phyloP scores from a whole-genome alignment of 2,888 invertebrate species.

The Ditula angustiorana region DNA sequence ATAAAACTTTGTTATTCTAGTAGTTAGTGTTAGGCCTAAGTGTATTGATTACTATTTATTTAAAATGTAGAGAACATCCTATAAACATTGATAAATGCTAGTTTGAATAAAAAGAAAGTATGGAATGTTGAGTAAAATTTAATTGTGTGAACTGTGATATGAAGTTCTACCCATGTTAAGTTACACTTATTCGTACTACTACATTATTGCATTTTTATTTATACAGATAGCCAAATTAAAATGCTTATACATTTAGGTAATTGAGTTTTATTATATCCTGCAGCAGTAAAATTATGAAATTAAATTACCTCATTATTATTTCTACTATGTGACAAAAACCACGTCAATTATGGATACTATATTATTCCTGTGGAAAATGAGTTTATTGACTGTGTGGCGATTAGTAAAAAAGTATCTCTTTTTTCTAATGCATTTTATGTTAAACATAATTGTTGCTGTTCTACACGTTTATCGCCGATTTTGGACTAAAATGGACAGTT shows the following conservation, averaged over 20 bases:
- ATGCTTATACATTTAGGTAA: conserved; percentile 9
- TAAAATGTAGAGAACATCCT: not conserved
- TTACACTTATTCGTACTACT: not conserved
- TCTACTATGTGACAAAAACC: too few relatives aligned
- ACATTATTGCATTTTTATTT: conserved; percentile 10
- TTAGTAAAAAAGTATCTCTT: conserved; percentile 70
- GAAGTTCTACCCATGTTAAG: not conserved
- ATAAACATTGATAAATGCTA: not conserved
- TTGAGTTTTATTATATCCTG: not conserved
- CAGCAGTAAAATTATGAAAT: not conserved
- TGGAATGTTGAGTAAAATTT: not conserved
- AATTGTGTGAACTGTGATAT: conserved; percentile 4
- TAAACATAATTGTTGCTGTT: conserved; percentile 78
- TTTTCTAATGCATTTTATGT: conserved; percentile 70
- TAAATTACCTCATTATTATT: not conserved
- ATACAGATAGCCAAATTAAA: conserved; percentile 29
- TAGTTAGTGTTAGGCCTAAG: conserved; percentile 14
- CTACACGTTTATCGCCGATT: conserved; percentile 73
- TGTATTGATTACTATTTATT: conserved; percentile 4
- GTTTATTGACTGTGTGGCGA: conserved; percentile 65
- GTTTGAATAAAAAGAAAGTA: not conserved
- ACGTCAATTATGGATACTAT: too few relatives aligned
- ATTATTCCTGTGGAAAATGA: not conserved
- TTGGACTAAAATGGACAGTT: conserved; percentile 58
- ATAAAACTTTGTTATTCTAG: conserved; percentile 66